Evolutionary conservation across 2,113 vertebrate genomes (phyloP).

Genomic region (Pseudopodoces humilis): DNA sequence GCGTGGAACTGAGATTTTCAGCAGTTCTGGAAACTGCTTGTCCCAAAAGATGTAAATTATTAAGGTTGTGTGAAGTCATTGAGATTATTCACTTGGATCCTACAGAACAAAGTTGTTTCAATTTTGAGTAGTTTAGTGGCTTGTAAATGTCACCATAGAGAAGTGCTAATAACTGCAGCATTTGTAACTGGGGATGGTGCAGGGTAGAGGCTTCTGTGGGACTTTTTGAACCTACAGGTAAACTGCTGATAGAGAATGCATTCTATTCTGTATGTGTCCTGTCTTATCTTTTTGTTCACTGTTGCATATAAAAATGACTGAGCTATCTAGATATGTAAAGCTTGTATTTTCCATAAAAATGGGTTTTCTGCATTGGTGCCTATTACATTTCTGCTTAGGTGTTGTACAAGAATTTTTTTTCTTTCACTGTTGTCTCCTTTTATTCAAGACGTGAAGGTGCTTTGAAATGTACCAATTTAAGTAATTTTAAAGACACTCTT

Average conservation of each 20-base stretch:
- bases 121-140: not conserved
- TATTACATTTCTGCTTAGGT: not conserved
- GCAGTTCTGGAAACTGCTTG: not conserved
- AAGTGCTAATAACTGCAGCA: not conserved
- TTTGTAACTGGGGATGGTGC: not conserved
- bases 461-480: not conserved
- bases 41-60: not conserved
- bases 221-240: not conserved
- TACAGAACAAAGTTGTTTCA: not conserved
- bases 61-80: not conserved
- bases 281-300: not conserved
- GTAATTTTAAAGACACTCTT: not conserved
- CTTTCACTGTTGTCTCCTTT: not conserved
- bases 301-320: not conserved
- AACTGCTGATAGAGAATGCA: not conserved
- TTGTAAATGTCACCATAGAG: not conserved
- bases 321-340: not conserved
- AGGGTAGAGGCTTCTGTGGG: not conserved
- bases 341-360: conserved; percentile 6
- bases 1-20: not conserved
- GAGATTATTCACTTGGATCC: not conserved
- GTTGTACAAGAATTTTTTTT: not conserved
- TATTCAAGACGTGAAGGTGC: not conserved
- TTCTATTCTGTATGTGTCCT: not conserved
- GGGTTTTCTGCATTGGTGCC: not conserved